Evolutionary conservation across 2,888 invertebrate genomes (phyloP).

Genomic region (Graphium colonna): DNA sequence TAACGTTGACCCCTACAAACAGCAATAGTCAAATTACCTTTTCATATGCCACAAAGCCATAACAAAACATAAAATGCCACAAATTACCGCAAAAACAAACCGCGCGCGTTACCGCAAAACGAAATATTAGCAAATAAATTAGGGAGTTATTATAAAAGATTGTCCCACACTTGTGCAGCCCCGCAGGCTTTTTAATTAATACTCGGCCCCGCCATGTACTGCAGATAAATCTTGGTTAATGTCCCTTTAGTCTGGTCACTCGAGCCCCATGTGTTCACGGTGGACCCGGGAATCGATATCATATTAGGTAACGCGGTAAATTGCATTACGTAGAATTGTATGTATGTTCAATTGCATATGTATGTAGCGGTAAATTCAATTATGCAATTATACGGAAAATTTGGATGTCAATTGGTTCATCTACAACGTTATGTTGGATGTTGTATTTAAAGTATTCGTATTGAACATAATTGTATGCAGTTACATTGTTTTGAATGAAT

Average conservation of each 20-base stretch:
- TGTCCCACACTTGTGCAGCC: constrained; percentile 43
- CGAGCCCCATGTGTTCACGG: constrained; percentile 50
- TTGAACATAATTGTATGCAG: too few relatives aligned
- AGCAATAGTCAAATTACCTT: too few relatives aligned
- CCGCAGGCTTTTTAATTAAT: constrained; percentile 75
- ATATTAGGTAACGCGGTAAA: constrained; percentile 30
- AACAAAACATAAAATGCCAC: too few relatives aligned
- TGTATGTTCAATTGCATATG: too few relatives aligned
- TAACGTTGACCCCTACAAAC: too few relatives aligned
- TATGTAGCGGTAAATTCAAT: too few relatives aligned
- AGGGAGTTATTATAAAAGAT: constrained; percentile 32
- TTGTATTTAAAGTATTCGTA: too few relatives aligned
- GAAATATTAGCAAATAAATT: constrained; percentile 12
- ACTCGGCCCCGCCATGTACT: constrained; percentile 47
- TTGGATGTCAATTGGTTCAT: too few relatives aligned
- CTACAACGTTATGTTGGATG: too few relatives aligned
- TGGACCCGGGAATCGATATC: constrained; percentile 48
- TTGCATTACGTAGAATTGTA: constrained; percentile 29
- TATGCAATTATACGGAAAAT: too few relatives aligned
- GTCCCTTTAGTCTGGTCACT: constrained; percentile 69
- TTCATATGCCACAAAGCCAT: too few relatives aligned
- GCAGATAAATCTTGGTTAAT: constrained; percentile 77
- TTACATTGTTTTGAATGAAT: too few relatives aligned
- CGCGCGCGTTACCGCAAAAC: constrained; percentile 1
- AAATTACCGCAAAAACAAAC: not conserved